Evolutionary conservation across 1,140 invertebrate genomes (phyloP).

Genomic region (Antheraea pernyi): DNA sequence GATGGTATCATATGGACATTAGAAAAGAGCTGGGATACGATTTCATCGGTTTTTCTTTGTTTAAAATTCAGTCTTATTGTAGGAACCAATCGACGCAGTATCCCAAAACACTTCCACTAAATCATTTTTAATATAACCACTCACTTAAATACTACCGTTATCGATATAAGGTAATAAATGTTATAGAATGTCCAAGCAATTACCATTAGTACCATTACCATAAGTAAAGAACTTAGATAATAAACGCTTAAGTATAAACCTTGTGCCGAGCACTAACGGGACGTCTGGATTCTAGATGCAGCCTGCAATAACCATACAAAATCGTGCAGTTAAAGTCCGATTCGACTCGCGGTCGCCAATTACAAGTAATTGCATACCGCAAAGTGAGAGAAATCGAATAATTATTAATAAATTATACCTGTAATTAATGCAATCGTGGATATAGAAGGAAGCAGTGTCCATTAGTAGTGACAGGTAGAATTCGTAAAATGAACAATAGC

Average conservation of each 20-base stretch:
- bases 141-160: too few species aligned
- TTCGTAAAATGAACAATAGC: slow-evolving; percentile 16
- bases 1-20: too few species aligned
- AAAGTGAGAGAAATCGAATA: slow-evolving; percentile 1
- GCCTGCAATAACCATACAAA: slow-evolving; percentile 37
- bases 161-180: too few species aligned
- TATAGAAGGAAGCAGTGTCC: not conserved
- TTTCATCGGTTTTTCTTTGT: too few species aligned
- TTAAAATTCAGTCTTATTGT: too few species aligned
- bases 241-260: slow-evolving; percentile 14
- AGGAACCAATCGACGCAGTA: too few species aligned
- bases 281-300: slow-evolving; percentile 18
- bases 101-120: too few species aligned
- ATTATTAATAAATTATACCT: not conserved
- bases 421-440: not conserved
- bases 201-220: too few species aligned
- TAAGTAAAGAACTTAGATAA: not conserved
- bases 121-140: too few species aligned
- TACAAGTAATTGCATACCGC: not conserved
- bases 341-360: not conserved
- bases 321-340: slow-evolving; percentile 25
- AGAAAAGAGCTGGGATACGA: too few species aligned
- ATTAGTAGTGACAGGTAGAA: slow-evolving; percentile 7
- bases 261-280: slow-evolving; percentile 31
- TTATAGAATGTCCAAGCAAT: too few species aligned